Conservation (phyloP, 2,797 vertebrate species). For the Pipistrellus pygmaeus region DNA sequence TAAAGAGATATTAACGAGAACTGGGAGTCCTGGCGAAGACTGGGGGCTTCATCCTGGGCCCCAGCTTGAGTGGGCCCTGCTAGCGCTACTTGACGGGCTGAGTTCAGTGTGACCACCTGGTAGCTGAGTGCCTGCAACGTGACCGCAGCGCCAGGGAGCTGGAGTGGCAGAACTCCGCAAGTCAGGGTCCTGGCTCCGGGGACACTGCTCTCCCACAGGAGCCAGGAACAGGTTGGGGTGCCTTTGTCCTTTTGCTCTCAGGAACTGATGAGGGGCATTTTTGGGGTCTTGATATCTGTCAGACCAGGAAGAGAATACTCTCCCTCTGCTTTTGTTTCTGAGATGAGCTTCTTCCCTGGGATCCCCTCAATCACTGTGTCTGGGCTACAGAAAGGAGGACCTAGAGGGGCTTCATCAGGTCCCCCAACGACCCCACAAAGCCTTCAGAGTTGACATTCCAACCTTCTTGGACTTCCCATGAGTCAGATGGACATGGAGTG, state of each 20-base stretch:
- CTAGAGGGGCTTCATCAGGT: neutral
- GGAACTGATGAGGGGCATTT: neutral
- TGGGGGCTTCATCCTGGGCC: neutral
- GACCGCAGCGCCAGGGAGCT: fast-evolving
- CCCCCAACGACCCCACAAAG: fast-evolving
- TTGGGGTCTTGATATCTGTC: neutral
- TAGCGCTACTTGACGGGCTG: neutral
- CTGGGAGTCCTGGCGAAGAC: neutral
- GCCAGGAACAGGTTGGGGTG: neutral
- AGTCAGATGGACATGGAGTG: neutral
- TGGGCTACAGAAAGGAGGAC: neutral
- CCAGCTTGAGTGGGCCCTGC: neutral
- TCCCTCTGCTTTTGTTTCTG: neutral
- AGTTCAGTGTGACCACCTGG: fast-evolving
- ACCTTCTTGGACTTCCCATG: neutral
- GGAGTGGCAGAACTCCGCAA: neutral
- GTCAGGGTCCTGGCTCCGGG: neutral
- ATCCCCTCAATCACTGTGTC: neutral
- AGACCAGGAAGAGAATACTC: neutral
- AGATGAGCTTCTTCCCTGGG: neutral
- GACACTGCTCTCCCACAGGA: neutral
- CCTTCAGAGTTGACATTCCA: neutral
- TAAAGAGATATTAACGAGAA: slow-evolving; percentile 62
- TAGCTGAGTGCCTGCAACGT: fast-evolving
- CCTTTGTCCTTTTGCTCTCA: neutral